Conservation (phyloP, 23 tunicate genomes). For the Diplosoma virens region DNA sequence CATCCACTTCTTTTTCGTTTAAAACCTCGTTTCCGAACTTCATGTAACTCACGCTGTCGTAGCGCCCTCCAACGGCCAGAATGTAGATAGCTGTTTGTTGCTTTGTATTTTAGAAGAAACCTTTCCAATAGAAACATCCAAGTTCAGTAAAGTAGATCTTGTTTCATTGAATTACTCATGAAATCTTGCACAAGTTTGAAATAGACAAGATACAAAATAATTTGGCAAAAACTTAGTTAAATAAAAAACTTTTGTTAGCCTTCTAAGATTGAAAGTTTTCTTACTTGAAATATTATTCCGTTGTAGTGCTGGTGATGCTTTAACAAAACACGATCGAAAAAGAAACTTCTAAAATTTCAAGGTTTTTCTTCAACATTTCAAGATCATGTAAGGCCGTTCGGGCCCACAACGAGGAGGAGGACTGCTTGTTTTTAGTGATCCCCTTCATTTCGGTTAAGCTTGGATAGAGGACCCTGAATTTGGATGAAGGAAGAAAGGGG, state of each 20-base stretch:
- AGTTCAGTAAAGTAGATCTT: too few relatives aligned
- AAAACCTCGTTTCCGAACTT: neutral
- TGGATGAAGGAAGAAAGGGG: constrained; percentile 40
- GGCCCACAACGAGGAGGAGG: constrained; percentile 38
- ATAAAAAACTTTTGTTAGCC: too few relatives aligned
- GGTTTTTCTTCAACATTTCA: constrained; percentile 58
- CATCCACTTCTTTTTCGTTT: neutral
- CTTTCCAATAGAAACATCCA: too few relatives aligned
- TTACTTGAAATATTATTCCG: constrained; percentile 84
- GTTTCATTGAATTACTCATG: too few relatives aligned
- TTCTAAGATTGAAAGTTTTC: too few relatives aligned
- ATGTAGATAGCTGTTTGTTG: constrained; percentile 56
- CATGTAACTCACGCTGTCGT: constrained; percentile 38
- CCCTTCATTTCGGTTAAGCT: constrained; percentile 42
- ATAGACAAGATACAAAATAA: too few relatives aligned
- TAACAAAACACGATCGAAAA: constrained; percentile 58
- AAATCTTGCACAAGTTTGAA: too few relatives aligned
- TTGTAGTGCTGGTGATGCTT: constrained; percentile 63
- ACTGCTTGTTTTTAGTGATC: constrained; percentile 58
- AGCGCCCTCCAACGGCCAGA: constrained; percentile 78
- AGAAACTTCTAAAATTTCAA: constrained; percentile 31
- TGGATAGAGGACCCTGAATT: constrained; percentile 50
- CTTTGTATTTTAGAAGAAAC: constrained; percentile 67
- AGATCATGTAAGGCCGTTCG: constrained; percentile 79
- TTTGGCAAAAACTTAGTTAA: too few relatives aligned